These are phyloP conservation scores for Holotrichia oblita DNA, from an alignment of 1,140 invertebrate species.

Conservation along the genomic window DNA sequence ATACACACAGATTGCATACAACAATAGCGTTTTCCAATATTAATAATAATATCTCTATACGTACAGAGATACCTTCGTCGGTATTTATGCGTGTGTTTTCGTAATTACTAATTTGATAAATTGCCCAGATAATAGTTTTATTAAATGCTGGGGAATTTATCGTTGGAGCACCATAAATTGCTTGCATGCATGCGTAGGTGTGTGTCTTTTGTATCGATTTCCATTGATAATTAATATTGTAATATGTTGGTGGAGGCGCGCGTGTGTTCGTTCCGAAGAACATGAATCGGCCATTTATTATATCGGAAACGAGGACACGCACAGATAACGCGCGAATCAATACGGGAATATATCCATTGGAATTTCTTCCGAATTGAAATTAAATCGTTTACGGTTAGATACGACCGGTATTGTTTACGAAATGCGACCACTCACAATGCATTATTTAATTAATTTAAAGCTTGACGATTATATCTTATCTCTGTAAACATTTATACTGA, in stretches of 20 bases:
- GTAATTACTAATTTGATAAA: constrained; percentile 18
- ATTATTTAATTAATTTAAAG: too few species aligned
- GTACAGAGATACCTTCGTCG: background rate
- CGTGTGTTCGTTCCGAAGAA: background rate
- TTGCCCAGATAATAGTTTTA: constrained; percentile 2
- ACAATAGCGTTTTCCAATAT: background rate
- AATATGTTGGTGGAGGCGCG: background rate
- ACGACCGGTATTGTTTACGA: too few species aligned
- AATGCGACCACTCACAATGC: too few species aligned
- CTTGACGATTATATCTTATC: too few species aligned
- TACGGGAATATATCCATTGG: too few species aligned
- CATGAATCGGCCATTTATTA: too few species aligned
- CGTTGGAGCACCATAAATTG: background rate
- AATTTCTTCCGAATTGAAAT: too few species aligned
- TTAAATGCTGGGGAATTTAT: constrained; percentile 2
- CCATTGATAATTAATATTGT: constrained; percentile 1
- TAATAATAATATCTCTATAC: background rate
- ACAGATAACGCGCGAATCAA: too few species aligned
- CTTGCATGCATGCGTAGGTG: background rate
- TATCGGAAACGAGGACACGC: too few species aligned
- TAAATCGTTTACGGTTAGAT: too few species aligned
- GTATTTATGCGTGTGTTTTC: constrained; percentile 20
- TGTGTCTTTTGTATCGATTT: constrained; percentile 1
- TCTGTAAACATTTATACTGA: too few species aligned
- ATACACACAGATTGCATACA: background rate